Conservation (phyloP, 2,113 vertebrate genomes). For the Chloropsis cyanopogon region DNA sequence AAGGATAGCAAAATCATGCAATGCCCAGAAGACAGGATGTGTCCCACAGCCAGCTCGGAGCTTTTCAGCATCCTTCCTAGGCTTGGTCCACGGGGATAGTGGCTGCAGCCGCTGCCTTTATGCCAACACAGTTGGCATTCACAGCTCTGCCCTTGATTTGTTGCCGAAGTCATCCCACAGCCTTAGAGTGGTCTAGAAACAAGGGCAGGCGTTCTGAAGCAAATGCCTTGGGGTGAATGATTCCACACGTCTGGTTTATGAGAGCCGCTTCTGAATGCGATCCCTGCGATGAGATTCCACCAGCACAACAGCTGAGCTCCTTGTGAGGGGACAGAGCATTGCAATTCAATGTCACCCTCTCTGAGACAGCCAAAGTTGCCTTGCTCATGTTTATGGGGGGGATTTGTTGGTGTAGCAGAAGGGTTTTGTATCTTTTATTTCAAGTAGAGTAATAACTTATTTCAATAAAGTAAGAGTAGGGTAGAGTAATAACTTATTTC, state of each 20-base stretch:
- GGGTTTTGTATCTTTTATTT: neutral
- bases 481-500: neutral
- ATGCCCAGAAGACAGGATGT: neutral
- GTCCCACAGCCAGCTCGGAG: neutral
- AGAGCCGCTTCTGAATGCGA: fast-evolving
- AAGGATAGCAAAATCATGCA: neutral
- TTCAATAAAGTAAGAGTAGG: too few species aligned
- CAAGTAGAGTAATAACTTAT: too few species aligned
- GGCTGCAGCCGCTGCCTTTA: neutral
- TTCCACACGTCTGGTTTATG: fast-evolving
- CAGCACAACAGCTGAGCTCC: neutral
- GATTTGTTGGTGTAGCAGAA: neutral
- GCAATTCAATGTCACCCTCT: neutral
- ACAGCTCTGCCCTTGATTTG: neutral
- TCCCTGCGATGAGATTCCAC: neutral
- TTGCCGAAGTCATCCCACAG: neutral
- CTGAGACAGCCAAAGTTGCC: neutral
- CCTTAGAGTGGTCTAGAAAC: neutral
- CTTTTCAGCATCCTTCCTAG: neutral
- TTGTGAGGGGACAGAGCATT: neutral
- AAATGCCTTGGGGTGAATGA: neutral
- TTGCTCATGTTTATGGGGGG: neutral
- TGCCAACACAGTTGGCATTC: neutral
- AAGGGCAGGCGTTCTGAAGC: neutral
- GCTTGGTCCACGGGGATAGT: neutral